These are phyloP conservation scores for Manis crassicaudata DNA, from an alignment of 2,797 vertebrate genomes.

Conservation along the genomic window DNA sequence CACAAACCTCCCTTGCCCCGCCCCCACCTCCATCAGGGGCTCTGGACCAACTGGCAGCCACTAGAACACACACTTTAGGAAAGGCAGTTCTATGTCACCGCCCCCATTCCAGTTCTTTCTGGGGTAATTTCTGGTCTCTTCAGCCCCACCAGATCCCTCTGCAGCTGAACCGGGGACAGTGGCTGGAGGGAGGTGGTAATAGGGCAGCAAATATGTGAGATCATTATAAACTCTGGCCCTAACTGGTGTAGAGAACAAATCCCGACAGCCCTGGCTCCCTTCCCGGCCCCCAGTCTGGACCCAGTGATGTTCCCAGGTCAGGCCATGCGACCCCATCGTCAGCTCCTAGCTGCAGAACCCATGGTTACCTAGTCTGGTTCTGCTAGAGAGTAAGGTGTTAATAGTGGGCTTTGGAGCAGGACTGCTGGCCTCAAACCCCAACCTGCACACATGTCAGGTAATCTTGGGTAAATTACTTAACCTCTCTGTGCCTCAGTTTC, in stretches of 20 bases:
- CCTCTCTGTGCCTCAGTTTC: neutral
- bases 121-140: neutral
- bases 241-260: neutral
- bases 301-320: neutral
- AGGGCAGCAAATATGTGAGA: neutral
- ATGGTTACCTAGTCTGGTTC: neutral
- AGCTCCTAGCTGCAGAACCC: neutral
- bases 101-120: neutral
- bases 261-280: too few species aligned
- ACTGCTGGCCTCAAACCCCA: neutral
- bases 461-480: neutral
- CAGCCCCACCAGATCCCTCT: neutral
- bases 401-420: neutral
- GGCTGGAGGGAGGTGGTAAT: neutral
- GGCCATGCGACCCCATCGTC: neutral
- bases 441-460: neutral
- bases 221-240: neutral
- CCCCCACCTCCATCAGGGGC: neutral
- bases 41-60: neutral
- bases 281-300: neutral
- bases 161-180: neutral
- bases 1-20: neutral
- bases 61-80: neutral
- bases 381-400: neutral
- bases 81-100: neutral